Conservation (phyloP, 2,888 invertebrate genomes). For the Acanthosoma haemorrhoidale region DNA sequence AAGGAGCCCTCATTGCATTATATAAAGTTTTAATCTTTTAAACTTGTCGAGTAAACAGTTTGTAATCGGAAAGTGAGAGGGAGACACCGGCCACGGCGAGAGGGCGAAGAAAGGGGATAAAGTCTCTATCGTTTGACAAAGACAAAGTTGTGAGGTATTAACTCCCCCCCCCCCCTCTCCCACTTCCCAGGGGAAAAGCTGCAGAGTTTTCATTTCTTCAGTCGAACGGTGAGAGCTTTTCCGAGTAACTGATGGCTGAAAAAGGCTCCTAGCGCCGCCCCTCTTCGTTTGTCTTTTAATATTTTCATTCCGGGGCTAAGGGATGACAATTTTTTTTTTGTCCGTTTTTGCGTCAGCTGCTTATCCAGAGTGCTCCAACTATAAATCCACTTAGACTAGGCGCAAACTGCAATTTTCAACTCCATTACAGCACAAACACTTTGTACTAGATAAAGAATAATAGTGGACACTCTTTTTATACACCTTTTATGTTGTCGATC, state of each 20-base stretch:
- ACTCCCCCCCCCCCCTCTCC: not conserved
- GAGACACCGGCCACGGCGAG: not conserved
- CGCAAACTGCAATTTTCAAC: too few species aligned
- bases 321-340: too few species aligned
- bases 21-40: constrained; percentile 14
- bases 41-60: constrained; percentile 22
- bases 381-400: too few species aligned
- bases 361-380: too few species aligned
- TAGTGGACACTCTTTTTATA: too few species aligned
- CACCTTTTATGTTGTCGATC: too few species aligned
- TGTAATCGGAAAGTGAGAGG: not conserved
- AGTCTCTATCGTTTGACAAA: constrained; percentile 8
- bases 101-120: not conserved
- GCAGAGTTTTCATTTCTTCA: constrained; percentile 1
- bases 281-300: not conserved
- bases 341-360: too few species aligned
- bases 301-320: not conserved
- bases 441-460: too few species aligned
- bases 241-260: constrained; percentile 10
- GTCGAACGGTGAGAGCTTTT: not conserved
- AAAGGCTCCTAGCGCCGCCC: not conserved
- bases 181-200: too few species aligned
- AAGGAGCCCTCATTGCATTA: constrained; percentile 7
- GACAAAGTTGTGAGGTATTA: constrained; percentile 14
- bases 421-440: too few species aligned